Percentiles rank a stretch among this genome's conserved stretches.
Conservation (phyloP, 1,140 invertebrate species). For the Delia radicum region DNA sequence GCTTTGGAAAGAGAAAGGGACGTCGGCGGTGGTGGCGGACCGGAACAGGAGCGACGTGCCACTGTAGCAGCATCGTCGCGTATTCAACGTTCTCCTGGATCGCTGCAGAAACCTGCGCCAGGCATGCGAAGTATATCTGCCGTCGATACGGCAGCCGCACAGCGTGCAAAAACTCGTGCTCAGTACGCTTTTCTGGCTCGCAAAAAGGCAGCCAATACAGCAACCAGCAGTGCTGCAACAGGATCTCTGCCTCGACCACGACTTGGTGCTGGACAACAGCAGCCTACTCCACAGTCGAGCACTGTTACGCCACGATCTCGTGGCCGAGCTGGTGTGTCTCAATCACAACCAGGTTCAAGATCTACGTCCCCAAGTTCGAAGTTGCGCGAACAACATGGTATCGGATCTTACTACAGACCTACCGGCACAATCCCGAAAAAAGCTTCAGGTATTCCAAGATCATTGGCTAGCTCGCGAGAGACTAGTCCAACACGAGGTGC, state of each 20-base stretch:
- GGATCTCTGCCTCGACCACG: conserved; percentile 68
- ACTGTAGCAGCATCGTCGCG: conserved; percentile 34
- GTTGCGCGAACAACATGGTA: conserved; percentile 62
- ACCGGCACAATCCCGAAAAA: conserved; percentile 56
- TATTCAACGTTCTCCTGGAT: conserved; percentile 40
- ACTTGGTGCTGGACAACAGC: conserved; percentile 50
- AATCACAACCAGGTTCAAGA: conserved; percentile 80
- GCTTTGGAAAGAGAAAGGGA: conserved; percentile 69
- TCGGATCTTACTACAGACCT: conserved; percentile 41
- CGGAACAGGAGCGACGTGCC: conserved; percentile 33
- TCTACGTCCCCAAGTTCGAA: conserved; percentile 86
- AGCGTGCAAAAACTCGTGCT: conserved; percentile 78
- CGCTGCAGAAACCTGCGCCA: conserved; percentile 46
- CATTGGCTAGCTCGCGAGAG: conserved; percentile 68
- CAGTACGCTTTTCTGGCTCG: conserved; percentile 76
- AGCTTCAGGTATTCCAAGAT: conserved; percentile 72
- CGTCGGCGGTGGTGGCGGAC: conserved; percentile 28
- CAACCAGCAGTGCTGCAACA: conserved; percentile 59
- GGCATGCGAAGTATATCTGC: conserved; percentile 84
- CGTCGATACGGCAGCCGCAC: conserved; percentile 86
- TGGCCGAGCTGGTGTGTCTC: conserved; percentile 72
- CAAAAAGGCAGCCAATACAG: conserved; percentile 62
- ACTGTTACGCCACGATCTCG: conserved; percentile 60
- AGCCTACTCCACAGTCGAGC: conserved; percentile 37
- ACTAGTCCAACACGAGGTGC: conserved; percentile 62